Percentiles rank a stretch among this genome's conserved stretches.
Evolutionary conservation across 2,113 vertebrate genomes (phyloP).

Genomic region (Gallinago undulata): DNA sequence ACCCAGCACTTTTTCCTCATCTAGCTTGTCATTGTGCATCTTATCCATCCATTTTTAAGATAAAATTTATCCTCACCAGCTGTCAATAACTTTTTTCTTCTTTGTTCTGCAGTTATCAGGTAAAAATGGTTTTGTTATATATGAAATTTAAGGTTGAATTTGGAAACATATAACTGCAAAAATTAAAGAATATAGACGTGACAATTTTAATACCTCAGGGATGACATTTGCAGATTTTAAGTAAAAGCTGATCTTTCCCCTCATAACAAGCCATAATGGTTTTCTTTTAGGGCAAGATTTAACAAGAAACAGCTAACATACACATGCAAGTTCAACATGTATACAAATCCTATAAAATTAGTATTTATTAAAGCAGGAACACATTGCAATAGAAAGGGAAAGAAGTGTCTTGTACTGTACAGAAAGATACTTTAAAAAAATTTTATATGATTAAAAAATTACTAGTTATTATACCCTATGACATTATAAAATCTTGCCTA

Average conservation of each 20-base stretch:
- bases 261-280: background rate
- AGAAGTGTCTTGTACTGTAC: background rate
- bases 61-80: background rate
- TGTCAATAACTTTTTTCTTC: background rate
- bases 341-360: background rate
- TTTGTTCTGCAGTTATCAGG: background rate
- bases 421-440: background rate
- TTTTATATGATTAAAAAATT: background rate
- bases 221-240: background rate
- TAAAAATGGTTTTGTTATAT: background rate
- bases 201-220: background rate
- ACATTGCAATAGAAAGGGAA: background rate
- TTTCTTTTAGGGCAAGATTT: background rate
- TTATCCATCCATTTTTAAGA: background rate
- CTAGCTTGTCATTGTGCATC: background rate
- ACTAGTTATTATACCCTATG: background rate
- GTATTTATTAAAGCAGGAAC: background rate
- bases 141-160: background rate
- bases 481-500: background rate
- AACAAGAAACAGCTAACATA: background rate
- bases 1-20: background rate
- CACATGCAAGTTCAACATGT: background rate
- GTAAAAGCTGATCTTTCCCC: background rate
- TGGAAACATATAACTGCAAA: background rate
- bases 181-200: background rate